Base-by-base conservation (phyloP, 92 coral and sea anemone genomes). In the Phenganax subtilis region DNA sequence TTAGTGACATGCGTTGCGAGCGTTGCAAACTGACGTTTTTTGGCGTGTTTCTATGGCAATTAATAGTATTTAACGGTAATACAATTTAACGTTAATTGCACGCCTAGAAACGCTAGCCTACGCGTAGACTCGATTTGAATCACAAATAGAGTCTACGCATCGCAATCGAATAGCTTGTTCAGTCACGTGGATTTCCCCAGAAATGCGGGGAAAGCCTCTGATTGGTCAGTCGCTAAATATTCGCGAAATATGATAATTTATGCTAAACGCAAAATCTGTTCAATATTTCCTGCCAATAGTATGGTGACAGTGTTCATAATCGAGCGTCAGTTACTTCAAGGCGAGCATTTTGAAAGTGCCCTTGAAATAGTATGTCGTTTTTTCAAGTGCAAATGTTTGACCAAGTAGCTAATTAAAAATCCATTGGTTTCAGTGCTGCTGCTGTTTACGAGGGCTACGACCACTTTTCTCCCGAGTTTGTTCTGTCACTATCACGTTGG, bases 201-300 rank as follows among this genome's bases (percentile, higher is more conserved):
- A 65, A 65, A 65, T 17, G 28, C 31, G 8, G 76, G 76, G 76
- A 51, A 20, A 37, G 76, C 5, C 12, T 11, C 28, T 67, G 73
- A 67, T 67, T 67, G 73, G 73, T 27, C 73, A 28, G 12, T 67
- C 54, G 54, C 52, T 71, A 71, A 71, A 30, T 71, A 71, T 71
- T 52, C 76, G 5, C 47, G 0, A 0, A 37, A 2, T 37, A 37
- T 37, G 47, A 30, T 29, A 12, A 30, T 71, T 71, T 12, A 29
- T 51, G 54, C 51, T 20, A 71, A 4, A 25, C 29, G 14, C 14
- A 8, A 8, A 71, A 0, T 71, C 51, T 65, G 31, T 44, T 11
- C 25, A 65, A 9, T 17, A 65, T 65, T 65, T 28, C 5, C 71
- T 3, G 27, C 37, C 51, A 71, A 71, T 20, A 20, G 25, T 0